phyloP scores from a whole-genome alignment of 2,888 invertebrate genomes.

The Neocrepidodera transversa region DNA sequence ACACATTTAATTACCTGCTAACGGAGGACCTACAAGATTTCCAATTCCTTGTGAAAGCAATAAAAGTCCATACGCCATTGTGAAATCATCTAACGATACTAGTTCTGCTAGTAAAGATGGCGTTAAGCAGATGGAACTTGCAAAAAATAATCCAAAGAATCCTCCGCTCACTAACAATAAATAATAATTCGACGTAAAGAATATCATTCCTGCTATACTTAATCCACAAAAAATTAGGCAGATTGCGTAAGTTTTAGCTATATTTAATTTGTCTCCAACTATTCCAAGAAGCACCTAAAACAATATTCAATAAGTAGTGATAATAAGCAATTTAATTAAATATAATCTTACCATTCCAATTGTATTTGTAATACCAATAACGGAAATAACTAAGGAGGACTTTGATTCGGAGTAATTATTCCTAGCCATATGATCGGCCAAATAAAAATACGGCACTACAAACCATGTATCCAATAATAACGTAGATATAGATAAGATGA shows the following conservation, averaged over 20 bases:
- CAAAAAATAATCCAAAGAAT: constrained; percentile 88
- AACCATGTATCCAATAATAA: constrained; percentile 91
- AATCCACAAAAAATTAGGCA: constrained; percentile 76
- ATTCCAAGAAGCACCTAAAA: constrained; percentile 80
- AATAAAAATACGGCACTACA: constrained; percentile 93
- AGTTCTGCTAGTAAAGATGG: constrained; percentile 88
- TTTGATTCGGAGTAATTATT: constrained; percentile 72
- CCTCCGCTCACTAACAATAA: constrained; percentile 60
- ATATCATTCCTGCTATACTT: constrained; percentile 67
- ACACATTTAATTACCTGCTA: constrained; percentile 71
- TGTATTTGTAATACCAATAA: constrained; percentile 89
- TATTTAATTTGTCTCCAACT: constrained; percentile 87
- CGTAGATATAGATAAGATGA: constrained; percentile 83
- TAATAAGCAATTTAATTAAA: too few relatives aligned
- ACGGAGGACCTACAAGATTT: constrained; percentile 88
- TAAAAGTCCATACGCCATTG: constrained; percentile 89
- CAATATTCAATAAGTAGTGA: too few relatives aligned
- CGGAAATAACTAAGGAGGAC: constrained; percentile 80
- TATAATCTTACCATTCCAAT: constrained; percentile 84
- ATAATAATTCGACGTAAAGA: constrained; percentile 56
- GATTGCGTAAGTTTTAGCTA: constrained; percentile 80
- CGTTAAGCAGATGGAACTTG: constrained; percentile 90
- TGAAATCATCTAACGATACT: constrained; percentile 89
- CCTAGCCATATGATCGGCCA: constrained; percentile 82
- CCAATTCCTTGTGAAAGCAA: constrained; percentile 91